Base-by-base conservation (phyloP, 2,888 invertebrate genomes). In the Scaptomyza cyrtandrae region DNA sequence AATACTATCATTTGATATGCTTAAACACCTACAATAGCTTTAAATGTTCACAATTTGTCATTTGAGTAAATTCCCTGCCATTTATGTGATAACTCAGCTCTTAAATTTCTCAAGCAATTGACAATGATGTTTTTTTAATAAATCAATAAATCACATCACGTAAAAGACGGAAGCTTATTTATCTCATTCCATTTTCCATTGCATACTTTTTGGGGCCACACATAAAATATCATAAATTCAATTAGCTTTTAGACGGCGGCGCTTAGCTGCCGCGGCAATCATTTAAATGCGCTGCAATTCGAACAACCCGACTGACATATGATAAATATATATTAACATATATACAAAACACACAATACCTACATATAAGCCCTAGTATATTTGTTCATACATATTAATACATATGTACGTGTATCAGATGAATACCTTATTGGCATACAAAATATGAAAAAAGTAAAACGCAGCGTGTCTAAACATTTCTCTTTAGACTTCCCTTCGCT, bases 261-360 rank as follows among this genome's bases (percentile, higher is more conserved):
- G 10, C 27, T 27, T 43, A 31, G 49, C 39, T 9, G 55, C 46
- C 31, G 19, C 39, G 64, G 78, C 84, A 86, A 84, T 86, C 73
- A 86, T 79, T 79, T 81, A 76, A 81, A 76, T 83, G 76, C 54
- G 63, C 39, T 74, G 60, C 82, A 86, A 79, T 72, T 79, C 55
- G 65, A 71, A 58, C 60, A 63, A 50, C 71, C 62, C 80, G 41
- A 55, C 50, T 62, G 78, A 68, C 83, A 67, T 65, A 69, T 65
- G 68, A 68, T 53, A 61, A 54, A 73, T 70, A 35, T 19, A 31
- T 19, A 66, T 49, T 1, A 19, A 19, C 19, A 52, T 52, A 60
- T 61, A 58, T 52, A 50, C 48, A 50, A 37, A 54, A 46, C 46
- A 54, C 44, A 50, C 24, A 24, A 24, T 46, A 58, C 45, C 50